Evolutionary conservation across 2,888 invertebrate species (phyloP).

Genomic region (Acleris emargana): DNA sequence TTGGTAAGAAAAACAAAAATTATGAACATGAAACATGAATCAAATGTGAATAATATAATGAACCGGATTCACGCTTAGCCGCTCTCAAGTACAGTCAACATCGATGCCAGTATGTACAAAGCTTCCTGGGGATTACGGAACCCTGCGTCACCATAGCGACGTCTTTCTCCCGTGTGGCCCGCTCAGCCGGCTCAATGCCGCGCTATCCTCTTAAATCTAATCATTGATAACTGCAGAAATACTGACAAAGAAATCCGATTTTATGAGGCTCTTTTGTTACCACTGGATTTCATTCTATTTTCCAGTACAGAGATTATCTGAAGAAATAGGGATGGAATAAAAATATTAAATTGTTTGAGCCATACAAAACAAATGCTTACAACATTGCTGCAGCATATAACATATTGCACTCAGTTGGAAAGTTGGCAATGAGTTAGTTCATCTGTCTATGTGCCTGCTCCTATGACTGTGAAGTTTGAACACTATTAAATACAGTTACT

Average conservation of each 20-base stretch:
- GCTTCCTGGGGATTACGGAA: slow-evolving; percentile 78
- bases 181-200: slow-evolving; percentile 72
- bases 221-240: slow-evolving; percentile 52
- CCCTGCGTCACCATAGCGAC: slow-evolving; percentile 72
- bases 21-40: too few relatives aligned
- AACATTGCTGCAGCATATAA: too few relatives aligned
- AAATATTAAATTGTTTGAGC: too few relatives aligned
- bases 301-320: not conserved
- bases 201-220: slow-evolving; percentile 76
- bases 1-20: too few relatives aligned
- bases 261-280: slow-evolving; percentile 18
- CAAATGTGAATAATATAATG: too few relatives aligned
- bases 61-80: slow-evolving; percentile 55
- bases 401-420: too few relatives aligned
- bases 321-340: too few relatives aligned
- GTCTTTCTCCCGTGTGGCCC: slow-evolving; percentile 70
- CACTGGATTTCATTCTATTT: slow-evolving; percentile 13
- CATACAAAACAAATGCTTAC: too few relatives aligned
- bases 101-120: slow-evolving; percentile 68
- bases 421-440: too few relatives aligned
- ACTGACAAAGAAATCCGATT: slow-evolving; percentile 29
- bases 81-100: slow-evolving; percentile 64
- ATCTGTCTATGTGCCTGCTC: too few relatives aligned
- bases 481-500: too few relatives aligned
- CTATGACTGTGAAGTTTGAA: too few relatives aligned